Evolutionary conservation across 2,113 vertebrate genomes (phyloP).

Genomic region (Fregata magnificens): DNA sequence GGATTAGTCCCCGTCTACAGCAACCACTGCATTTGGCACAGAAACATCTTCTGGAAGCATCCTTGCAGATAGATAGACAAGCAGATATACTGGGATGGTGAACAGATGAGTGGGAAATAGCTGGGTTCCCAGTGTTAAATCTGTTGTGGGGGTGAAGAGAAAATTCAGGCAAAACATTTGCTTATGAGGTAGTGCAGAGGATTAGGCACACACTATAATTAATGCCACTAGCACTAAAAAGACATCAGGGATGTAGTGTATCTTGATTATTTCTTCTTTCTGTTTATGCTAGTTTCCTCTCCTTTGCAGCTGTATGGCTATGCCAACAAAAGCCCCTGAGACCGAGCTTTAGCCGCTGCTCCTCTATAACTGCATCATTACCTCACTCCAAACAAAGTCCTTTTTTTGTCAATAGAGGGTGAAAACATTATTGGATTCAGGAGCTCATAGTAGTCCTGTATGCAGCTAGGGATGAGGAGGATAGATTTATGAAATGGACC

Average conservation of each 20-base stretch:
- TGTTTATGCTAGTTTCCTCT: conserved; percentile 72
- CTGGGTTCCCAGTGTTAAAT: conserved; percentile 17
- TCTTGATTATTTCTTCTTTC: conserved; percentile 80
- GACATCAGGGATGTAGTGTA: conserved; percentile 65
- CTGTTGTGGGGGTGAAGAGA: neutral
- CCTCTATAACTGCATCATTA: conserved; percentile 78
- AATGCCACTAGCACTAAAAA: conserved; percentile 71
- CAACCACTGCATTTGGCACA: conserved; percentile 1
- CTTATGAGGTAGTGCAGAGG: neutral
- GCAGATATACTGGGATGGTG: neutral
- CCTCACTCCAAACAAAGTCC: conserved; percentile 78
- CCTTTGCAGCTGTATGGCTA: conserved; percentile 71
- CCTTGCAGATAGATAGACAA: conserved; percentile 35
- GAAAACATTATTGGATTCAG: conserved; percentile 85
- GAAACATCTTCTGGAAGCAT: conserved; percentile 17
- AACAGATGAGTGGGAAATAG: conserved; percentile 52
- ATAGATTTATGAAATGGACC: conserved; percentile 92
- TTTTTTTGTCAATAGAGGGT: conserved; percentile 81
- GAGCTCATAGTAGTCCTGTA: conserved; percentile 73
- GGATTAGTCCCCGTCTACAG: conserved; percentile 40
- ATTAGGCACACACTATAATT: conserved; percentile 64
- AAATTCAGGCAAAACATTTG: conserved; percentile 46
- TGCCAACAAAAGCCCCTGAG: conserved; percentile 75
- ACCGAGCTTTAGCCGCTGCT: conserved; percentile 69
- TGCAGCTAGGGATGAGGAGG: conserved; percentile 71